These are phyloP conservation scores for Hofmannophila pseudospretella DNA, from an alignment of 2,888 invertebrate species.

Conservation along the genomic window DNA sequence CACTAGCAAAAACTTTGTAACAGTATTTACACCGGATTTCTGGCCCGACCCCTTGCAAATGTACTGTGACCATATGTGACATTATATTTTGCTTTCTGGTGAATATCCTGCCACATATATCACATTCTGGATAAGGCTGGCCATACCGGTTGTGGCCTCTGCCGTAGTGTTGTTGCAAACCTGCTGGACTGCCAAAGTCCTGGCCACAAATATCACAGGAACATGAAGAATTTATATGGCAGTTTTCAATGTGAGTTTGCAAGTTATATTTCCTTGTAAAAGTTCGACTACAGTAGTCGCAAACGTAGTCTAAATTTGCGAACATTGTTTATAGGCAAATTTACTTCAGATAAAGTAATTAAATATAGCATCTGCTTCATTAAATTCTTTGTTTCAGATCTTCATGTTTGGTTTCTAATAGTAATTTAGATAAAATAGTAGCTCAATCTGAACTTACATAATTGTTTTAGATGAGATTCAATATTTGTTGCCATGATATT, in stretches of 20 bases:
- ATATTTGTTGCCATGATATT: no score
- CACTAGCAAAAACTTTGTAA: conserved; percentile 45
- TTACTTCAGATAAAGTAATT: no score
- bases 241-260: conserved; percentile 56
- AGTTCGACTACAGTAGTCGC: conserved; percentile 51
- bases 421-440: no score
- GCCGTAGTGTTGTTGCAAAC: conserved; percentile 40
- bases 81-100: conserved; percentile 58
- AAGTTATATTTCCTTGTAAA: conserved; percentile 61
- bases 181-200: conserved; percentile 45
- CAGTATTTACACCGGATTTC: conserved; percentile 43
- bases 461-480: no score
- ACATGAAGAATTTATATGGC: conserved; percentile 42
- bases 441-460: no score
- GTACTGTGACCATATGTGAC: conserved; percentile 58
- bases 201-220: conserved; percentile 50
- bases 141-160: conserved; percentile 49
- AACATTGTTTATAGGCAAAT: neutral
- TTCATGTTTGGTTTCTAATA: no score
- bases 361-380: no score
- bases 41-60: conserved; percentile 38
- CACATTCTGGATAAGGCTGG: conserved; percentile 54
- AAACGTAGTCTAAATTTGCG: conserved; percentile 32
- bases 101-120: conserved; percentile 55
- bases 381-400: no score